Base-by-base conservation (phyloP, 2,797 vertebrate species). In the Myiotriccus ornatus region DNA sequence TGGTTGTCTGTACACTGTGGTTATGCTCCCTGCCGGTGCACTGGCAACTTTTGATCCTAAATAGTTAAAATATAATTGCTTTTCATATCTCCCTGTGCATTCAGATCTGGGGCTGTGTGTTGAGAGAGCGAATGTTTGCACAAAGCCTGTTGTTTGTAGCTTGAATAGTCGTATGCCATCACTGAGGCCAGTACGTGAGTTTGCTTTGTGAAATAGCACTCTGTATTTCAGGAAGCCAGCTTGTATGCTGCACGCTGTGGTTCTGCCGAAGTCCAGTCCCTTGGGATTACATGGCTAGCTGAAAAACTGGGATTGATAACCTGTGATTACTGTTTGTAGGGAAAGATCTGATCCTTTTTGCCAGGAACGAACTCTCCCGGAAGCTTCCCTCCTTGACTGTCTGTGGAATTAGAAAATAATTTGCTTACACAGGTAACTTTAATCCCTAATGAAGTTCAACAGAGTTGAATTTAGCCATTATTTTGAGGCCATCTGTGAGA, bases 211-310 rank as follows among this genome's bases (percentile, higher is more conserved):
- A 60, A 81, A 30, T 7, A 52, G 22, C 25, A 14, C 19, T 63
- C 25, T 18, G 1, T 56, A 14, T 88, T 89, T 87, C 69, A 81
- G 73, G 60, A 73, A 59, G 47, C 28, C 12, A 23, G 8, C 24
- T 46, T n/a, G 7, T 65, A 14, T 50, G 24, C 55, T 74, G 35
- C 47, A 24, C 0, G 0, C 50, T 73, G 22, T 1, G 2, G 10
- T 62, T 89, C 28, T 47, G 32, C 32, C 10, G 10, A 44, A 74
- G 2, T 34, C 43, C 53, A 56, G 0, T 84, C 28, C 8, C 16
- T 37, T 91, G 65, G 41, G 19, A 27, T 90, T 85, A 19, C 1
- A 2, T 50, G 46, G 44, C 55, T 64, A 27, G 11, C 23, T 81
- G 59, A 63, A 46, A 65, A 76, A 10, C 4, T 69, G 43, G 25